These are phyloP conservation scores for Hyposoter dolosus DNA, from an alignment of 2,888 invertebrate species.

Conservation along the genomic window DNA sequence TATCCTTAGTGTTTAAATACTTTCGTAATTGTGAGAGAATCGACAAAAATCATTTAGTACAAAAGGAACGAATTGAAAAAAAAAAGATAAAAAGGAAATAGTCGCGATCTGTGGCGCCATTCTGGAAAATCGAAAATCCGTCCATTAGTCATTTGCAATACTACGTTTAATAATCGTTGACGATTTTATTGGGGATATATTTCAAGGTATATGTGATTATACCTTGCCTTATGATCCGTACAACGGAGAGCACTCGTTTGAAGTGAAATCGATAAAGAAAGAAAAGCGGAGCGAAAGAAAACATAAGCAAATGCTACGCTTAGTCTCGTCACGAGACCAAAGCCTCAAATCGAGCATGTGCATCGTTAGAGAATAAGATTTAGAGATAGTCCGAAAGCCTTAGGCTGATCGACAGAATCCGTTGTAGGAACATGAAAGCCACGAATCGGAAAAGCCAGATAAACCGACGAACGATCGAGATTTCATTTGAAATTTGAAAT, in stretches of 20 bases:
- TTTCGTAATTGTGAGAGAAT: conserved; percentile 5
- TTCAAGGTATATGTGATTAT: conserved; percentile 64
- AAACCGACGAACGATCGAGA: conserved; percentile 3
- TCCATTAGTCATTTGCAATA: conserved; percentile 55
- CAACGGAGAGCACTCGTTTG: conserved; percentile 71
- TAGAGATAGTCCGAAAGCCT: conserved; percentile 65
- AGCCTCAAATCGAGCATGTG: conserved; percentile 80
- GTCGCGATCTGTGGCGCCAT: neutral
- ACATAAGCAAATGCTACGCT: conserved; percentile 81
- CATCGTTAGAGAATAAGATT: conserved; percentile 78
- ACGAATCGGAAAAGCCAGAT: neutral
- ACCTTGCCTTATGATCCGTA: conserved; percentile 73
- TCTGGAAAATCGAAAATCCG: conserved; percentile 30
- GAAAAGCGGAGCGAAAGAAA: conserved; percentile 64
- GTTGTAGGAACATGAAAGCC: conserved; percentile 8
- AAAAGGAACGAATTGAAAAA: neutral
- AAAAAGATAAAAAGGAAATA: neutral
- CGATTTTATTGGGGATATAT: conserved; percentile 52
- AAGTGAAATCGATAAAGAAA: conserved; percentile 60
- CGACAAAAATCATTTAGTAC: neutral
- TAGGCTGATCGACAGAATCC: conserved; percentile 23
- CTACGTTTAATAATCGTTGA: conserved; percentile 48
- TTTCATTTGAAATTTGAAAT: conserved; percentile 6
- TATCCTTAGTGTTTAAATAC: conserved; percentile 8
- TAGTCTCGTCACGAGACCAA: conserved; percentile 83